These are phyloP conservation scores for Leptatherina wallacei DNA, from an alignment of 2,797 vertebrate species.

Conservation along the genomic window DNA sequence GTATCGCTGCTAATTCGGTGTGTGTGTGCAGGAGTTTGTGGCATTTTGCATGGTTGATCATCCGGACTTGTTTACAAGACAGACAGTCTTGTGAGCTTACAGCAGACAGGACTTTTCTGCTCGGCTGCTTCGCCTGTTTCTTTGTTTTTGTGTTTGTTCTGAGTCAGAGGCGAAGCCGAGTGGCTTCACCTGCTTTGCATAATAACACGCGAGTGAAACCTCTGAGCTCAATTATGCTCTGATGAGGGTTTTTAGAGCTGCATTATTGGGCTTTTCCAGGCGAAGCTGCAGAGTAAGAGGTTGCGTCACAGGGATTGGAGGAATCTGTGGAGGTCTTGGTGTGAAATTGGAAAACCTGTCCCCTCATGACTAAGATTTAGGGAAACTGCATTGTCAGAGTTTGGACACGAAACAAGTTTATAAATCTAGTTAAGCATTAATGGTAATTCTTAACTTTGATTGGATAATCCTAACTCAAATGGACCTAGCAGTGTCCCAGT, in stretches of 20 bases:
- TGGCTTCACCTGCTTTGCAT: slow-evolving; percentile 52
- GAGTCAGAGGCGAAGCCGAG: slow-evolving; percentile 29
- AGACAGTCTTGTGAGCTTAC: slow-evolving; percentile 23
- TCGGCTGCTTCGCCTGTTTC: slow-evolving; percentile 38
- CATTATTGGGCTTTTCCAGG: not conserved
- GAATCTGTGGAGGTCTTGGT: not conserved
- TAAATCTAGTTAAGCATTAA: not conserved
- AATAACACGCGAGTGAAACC: slow-evolving; percentile 29
- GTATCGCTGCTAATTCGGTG: slow-evolving; percentile 21
- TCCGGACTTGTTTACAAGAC: slow-evolving; percentile 43
- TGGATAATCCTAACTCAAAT: not conserved
- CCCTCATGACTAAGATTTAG: not conserved
- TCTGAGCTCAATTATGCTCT: slow-evolving; percentile 29
- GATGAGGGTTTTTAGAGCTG: slow-evolving; percentile 26
- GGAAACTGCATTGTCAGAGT: no score
- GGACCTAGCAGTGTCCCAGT: not conserved
- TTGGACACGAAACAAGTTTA: not conserved
- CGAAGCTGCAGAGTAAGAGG: not conserved
- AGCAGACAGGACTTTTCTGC: slow-evolving; percentile 39
- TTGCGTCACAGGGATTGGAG: not conserved
- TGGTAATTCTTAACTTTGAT: not conserved
- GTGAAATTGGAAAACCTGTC: not conserved
- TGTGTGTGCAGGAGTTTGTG: slow-evolving; percentile 25
- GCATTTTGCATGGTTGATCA: slow-evolving; percentile 40
- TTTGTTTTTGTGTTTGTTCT: slow-evolving; percentile 40